Evolutionary conservation across 2,888 invertebrate genomes (phyloP).

Genomic region (Macaria liturata): DNA sequence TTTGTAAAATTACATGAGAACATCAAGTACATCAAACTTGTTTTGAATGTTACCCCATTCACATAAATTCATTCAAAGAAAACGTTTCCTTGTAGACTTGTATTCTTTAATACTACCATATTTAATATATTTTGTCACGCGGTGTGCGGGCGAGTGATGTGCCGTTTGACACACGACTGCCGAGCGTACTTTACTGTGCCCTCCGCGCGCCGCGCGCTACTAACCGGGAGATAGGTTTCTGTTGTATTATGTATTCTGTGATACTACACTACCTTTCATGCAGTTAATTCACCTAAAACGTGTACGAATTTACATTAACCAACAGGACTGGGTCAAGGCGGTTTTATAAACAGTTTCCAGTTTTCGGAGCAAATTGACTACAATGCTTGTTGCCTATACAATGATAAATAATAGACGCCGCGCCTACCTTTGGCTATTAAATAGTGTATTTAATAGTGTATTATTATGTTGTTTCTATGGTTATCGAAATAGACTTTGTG

Average conservation of each 20-base stretch:
- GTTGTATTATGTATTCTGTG: too few species aligned
- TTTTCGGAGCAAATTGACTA: slow-evolving; percentile 22
- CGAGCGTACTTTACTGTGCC: too few species aligned
- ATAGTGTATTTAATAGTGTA: neutral
- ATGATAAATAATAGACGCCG: slow-evolving; percentile 5
- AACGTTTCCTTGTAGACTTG: too few species aligned
- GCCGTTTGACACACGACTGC: too few species aligned
- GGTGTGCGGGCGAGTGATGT: too few species aligned
- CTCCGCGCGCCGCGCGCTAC: too few species aligned
- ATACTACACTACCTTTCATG: slow-evolving; percentile 8
- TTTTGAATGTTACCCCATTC: too few species aligned
- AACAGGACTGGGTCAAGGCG: slow-evolving; percentile 29
- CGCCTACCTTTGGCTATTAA: slow-evolving; percentile 5
- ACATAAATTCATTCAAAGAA: too few species aligned
- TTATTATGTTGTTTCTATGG: neutral
- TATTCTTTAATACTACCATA: neutral
- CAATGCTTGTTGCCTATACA: slow-evolving; percentile 11
- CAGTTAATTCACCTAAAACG: slow-evolving; percentile 8
- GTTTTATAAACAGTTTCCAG: slow-evolving; percentile 24
- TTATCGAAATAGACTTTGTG: slow-evolving; percentile 10
- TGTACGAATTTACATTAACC: slow-evolving; percentile 8
- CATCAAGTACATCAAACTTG: too few species aligned
- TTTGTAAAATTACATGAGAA: too few species aligned
- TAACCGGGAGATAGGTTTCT: too few species aligned
- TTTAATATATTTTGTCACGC: too few species aligned